These are phyloP conservation scores for Seriola dumerili DNA, from an alignment of 2,113 vertebrate genomes.

Conservation along the genomic window DNA sequence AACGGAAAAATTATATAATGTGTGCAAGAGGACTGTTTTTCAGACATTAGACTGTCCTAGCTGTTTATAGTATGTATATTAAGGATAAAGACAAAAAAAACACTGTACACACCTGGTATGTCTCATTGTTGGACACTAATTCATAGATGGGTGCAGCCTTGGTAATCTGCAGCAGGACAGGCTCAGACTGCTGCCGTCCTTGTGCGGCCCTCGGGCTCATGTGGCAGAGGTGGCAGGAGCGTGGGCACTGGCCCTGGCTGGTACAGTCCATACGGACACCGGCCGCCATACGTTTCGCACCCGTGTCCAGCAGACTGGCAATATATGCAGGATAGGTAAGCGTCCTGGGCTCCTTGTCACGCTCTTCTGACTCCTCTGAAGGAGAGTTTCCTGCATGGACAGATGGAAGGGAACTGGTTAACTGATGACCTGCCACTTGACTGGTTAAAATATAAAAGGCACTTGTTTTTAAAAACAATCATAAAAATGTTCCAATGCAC, in stretches of 20 bases:
- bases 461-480: background rate
- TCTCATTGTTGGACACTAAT: constrained; percentile 94
- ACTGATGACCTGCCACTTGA: background rate
- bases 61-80: background rate
- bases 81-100: background rate
- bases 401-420: background rate
- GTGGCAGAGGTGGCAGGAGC: constrained; percentile 95
- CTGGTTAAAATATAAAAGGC: background rate
- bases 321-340: constrained; percentile 97
- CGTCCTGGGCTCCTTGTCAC: constrained; percentile 92
- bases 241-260: constrained; percentile 93
- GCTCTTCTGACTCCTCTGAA: constrained; percentile 96
- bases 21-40: background rate
- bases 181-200: constrained; percentile 84
- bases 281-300: constrained; percentile 92
- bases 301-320: constrained; percentile 93
- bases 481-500: background rate
- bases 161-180: constrained; percentile 95
- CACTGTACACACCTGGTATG: constrained; percentile 88
- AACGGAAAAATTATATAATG: background rate
- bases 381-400: constrained; percentile 92
- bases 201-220: constrained; percentile 83
- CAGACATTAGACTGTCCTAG: background rate
- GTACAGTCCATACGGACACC: constrained; percentile 96
- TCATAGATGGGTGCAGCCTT: constrained; percentile 95